Evolutionary conservation across 2,113 vertebrate genomes (phyloP).

Genomic region (Calyptomena viridis): DNA sequence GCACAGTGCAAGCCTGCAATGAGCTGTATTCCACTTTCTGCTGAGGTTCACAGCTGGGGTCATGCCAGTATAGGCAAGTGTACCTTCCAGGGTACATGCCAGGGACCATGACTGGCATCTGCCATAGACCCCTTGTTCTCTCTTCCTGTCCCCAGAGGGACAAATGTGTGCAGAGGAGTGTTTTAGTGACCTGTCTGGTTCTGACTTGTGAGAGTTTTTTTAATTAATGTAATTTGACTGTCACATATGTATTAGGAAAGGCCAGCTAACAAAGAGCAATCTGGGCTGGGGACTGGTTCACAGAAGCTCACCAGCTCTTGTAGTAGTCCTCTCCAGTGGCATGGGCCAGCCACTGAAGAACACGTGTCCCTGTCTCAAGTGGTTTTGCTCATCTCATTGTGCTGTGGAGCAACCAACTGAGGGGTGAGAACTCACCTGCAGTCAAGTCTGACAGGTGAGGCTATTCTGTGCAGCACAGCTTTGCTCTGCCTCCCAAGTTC

Average conservation of each 20-base stretch:
- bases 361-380: accelerated
- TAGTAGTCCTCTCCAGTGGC: not conserved
- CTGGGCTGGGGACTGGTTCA: not conserved
- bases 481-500: not conserved
- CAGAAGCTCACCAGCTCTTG: not conserved
- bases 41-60: not conserved
- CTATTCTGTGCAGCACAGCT: not conserved
- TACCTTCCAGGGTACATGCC: accelerated
- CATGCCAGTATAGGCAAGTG: not conserved
- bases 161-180: not conserved
- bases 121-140: not conserved
- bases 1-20: not conserved
- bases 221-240: not conserved
- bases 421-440: not conserved
- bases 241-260: not conserved
- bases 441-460: not conserved
- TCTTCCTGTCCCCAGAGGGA: not conserved
- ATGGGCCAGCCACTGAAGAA: not conserved
- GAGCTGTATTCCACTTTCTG: not conserved
- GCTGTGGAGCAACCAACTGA: not conserved
- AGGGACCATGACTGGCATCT: not conserved
- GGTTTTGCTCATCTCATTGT: accelerated
- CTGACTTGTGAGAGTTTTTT: not conserved
- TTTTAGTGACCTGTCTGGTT: not conserved
- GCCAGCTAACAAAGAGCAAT: not conserved